Evolutionary conservation across 2,888 invertebrate species (phyloP).

Genomic region (Perithous albicinctus): DNA sequence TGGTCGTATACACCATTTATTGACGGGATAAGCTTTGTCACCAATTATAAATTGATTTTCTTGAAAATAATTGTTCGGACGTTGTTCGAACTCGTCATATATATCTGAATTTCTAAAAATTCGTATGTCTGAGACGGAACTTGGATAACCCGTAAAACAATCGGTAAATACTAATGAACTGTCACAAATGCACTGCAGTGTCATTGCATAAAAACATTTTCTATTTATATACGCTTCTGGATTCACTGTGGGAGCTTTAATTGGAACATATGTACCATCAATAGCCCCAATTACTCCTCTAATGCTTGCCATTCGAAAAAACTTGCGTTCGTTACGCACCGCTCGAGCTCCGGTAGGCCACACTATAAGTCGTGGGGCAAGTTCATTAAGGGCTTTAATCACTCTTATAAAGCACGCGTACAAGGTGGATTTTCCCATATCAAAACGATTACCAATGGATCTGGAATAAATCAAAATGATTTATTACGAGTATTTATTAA

Average conservation of each 20-base stretch:
- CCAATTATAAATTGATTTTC: constrained; percentile 69
- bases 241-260: not conserved
- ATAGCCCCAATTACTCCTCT: not conserved
- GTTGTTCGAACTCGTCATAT: constrained; percentile 43
- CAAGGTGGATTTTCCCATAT: not conserved
- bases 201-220: not conserved
- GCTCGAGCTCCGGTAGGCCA: not conserved
- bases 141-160: constrained; percentile 6
- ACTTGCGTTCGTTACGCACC: not conserved
- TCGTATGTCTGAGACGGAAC: constrained; percentile 20
- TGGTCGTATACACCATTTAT: constrained; percentile 69
- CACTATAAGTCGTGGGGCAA: not conserved
- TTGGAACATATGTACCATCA: constrained; percentile 9
- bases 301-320: constrained; percentile 4
- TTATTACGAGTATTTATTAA: not conserved
- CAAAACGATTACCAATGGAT: not conserved
- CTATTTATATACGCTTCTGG: not conserved
- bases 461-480: constrained; percentile 1
- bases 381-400: not conserved
- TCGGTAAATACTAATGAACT: not conserved
- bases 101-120: constrained; percentile 69
- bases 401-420: not conserved
- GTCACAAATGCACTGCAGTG: not conserved
- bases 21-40: constrained; percentile 72
- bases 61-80: constrained; percentile 51